Evolutionary conservation across 2,113 vertebrate genomes (phyloP), one percentile per base, ranked within the genome.

Genomic region (Austrofundulus limnaeus): DNA sequence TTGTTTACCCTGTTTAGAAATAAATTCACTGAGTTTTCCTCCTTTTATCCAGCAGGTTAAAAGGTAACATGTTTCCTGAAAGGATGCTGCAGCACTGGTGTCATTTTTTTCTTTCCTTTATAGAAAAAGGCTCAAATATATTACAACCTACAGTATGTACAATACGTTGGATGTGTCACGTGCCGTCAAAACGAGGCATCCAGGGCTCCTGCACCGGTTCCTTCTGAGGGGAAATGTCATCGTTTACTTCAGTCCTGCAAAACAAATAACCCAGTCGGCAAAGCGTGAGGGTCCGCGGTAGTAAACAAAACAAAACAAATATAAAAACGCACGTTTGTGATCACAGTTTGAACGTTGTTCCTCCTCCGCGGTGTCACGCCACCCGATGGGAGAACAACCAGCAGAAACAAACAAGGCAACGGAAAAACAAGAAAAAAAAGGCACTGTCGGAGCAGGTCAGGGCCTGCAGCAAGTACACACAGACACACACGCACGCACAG

Each of bases 361-460:
- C 24, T 0, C 3, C n/a, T n/a, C n/a, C n/a, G n/a, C n/a, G n/a
- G n/a, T n/a, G n/a, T n/a, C n/a, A n/a, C 21, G 46, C 63, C 67
- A 50, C 73, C 58, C 21, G 52, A 68, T 73, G 73, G 66, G 25
- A 74, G 78, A 80, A 70, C 51, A 71, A 81, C 61, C 62, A 67
- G 76, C 66, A 61, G 58, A 81, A 84, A n/a, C n/a, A n/a, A 72
- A 74, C 52, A 87, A 85, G 78, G 78, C 85, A 89, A 88, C 83
- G 68, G 69, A 90, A 83, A 86, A 75, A 55, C 15, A 60, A 24
- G 65, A 31, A 61, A 72, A 87, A 93, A 95, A 95, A 97, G 95
- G 95, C 95, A 96, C 95, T 95, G 95, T 92, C 86, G 93, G 94
- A 94, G 93, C 69, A 54, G 77, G 66, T 67, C 42, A 42, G 51